Evolutionary conservation across 2,888 invertebrate genomes (phyloP).

Genomic region (Branchellion lobata): DNA sequence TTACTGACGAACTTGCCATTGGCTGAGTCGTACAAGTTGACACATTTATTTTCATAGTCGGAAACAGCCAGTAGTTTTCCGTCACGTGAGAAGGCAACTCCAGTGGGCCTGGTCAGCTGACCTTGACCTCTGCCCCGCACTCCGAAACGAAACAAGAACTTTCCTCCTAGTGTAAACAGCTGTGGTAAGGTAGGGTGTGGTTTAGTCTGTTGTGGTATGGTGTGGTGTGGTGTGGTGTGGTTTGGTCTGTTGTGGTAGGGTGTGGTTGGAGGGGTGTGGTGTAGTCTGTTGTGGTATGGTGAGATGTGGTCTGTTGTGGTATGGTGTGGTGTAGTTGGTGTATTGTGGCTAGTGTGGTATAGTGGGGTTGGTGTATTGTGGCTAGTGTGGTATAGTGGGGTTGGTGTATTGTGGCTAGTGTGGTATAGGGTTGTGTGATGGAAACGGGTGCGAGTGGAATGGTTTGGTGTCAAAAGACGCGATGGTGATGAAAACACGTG

Average conservation of each 20-base stretch:
- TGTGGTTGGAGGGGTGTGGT: neutral
- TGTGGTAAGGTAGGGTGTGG: conserved; percentile 63
- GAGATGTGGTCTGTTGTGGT: neutral
- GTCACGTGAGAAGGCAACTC: conserved; percentile 62
- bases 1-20: conserved; percentile 65
- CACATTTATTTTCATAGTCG: conserved; percentile 66
- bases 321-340: neutral
- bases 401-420: neutral
- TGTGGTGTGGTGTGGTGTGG: conserved; percentile 63
- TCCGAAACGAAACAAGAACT: conserved; percentile 62
- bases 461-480: no score
- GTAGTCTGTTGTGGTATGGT: no score
- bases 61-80: conserved; percentile 65
- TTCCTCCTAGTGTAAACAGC: conserved; percentile 61
- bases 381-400: neutral
- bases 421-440: neutral
- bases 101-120: conserved; percentile 65
- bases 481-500: no score
- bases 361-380: neutral
- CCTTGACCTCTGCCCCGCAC: conserved; percentile 64
- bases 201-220: no score
- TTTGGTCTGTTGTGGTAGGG: conserved; percentile 43
- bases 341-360: neutral
- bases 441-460: no score
- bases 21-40: conserved; percentile 63